These are phyloP conservation scores for Oxycera nigricornis DNA, from an alignment of 2,888 invertebrate species.

Conservation along the genomic window DNA sequence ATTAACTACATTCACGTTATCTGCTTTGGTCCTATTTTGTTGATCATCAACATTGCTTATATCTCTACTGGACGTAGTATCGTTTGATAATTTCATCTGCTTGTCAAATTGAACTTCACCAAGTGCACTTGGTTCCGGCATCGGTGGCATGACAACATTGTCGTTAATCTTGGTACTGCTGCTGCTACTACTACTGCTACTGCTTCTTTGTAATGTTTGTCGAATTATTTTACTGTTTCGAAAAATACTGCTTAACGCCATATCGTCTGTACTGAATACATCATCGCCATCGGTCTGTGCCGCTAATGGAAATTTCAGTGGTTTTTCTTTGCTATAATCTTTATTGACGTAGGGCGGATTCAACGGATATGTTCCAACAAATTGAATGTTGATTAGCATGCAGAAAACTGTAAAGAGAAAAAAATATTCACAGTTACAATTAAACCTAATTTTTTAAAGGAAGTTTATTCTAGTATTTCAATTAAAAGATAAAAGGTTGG, in stretches of 20 bases:
- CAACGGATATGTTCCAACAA: conserved; percentile 51
- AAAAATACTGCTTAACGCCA: conserved; percentile 48
- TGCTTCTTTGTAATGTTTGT: no score
- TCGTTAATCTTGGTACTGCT: conserved; percentile 36
- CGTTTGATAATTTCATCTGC: conserved; percentile 10
- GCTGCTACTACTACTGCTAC: not conserved
- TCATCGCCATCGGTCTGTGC: conserved; percentile 51
- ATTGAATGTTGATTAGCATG: not conserved
- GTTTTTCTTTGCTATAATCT: conserved; percentile 43
- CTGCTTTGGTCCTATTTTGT: conserved; percentile 43
- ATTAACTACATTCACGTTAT: conserved; percentile 38
- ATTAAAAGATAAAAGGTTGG: no score
- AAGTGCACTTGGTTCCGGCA: conserved; percentile 19
- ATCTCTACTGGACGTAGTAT: not conserved
- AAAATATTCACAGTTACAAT: no score
- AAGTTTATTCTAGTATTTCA: no score
- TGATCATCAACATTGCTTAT: not conserved
- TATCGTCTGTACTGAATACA: conserved; percentile 48
- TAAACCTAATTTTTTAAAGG: no score
- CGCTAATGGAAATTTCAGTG: conserved; percentile 47
- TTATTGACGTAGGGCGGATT: conserved; percentile 49
- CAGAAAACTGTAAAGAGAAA: conserved; percentile 11
- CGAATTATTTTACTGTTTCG: conserved; percentile 33
- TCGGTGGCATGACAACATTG: conserved; percentile 27
- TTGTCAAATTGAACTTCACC: conserved; percentile 3